These are phyloP conservation scores for Proisotoma minuta DNA, from an alignment of 2,888 invertebrate species.

Conservation along the genomic window DNA sequence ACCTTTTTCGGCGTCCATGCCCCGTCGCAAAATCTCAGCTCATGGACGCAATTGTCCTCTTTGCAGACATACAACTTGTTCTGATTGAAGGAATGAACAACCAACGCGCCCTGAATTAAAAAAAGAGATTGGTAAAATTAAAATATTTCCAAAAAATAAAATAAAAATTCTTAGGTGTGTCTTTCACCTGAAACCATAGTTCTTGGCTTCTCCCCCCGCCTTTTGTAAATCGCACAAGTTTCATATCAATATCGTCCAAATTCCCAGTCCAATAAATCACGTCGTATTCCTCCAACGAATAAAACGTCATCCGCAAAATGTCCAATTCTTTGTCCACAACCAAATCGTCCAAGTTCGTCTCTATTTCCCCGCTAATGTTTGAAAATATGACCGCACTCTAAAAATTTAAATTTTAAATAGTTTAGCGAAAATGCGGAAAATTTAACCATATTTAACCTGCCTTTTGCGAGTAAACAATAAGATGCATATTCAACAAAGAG, in stretches of 20 bases:
- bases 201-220: constrained; percentile 47
- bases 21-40: constrained; percentile 67
- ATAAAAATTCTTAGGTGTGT: not conserved
- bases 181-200: constrained; percentile 40
- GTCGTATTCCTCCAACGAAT: constrained; percentile 63
- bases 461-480: constrained; percentile 71
- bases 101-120: constrained; percentile 16
- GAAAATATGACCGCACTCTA: not conserved
- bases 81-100: constrained; percentile 16
- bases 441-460: constrained; percentile 53
- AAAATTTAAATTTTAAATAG: not conserved
- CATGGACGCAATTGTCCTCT: constrained; percentile 59
- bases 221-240: constrained; percentile 60
- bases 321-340: constrained; percentile 22
- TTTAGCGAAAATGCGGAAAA: not conserved
- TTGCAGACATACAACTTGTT: constrained; percentile 31
- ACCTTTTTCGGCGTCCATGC: constrained; percentile 53
- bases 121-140: not conserved
- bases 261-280: constrained; percentile 77
- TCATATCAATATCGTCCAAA: constrained; percentile 68
- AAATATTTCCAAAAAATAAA: constrained; percentile 11
- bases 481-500: constrained; percentile 63
- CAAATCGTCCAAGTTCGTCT: constrained; percentile 31
- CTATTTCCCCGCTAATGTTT: constrained; percentile 45
- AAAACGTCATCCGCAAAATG: constrained; percentile 64